Percentiles rank a stretch among this genome's conserved stretches.
Evolutionary conservation across 1,140 invertebrate species (phyloP).

Genomic region (Caerostris extrusa): DNA sequence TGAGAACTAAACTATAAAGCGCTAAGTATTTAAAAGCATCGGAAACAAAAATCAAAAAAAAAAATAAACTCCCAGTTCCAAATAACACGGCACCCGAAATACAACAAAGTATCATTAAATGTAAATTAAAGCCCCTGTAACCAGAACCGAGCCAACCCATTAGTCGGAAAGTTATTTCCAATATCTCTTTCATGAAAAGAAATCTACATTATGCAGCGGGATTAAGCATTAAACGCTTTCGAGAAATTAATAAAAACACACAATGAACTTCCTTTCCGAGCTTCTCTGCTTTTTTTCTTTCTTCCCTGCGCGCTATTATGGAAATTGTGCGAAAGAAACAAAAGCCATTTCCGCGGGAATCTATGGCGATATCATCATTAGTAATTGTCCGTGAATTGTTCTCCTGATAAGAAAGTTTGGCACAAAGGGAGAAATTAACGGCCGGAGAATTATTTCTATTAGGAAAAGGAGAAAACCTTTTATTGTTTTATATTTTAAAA

Average conservation of each 20-base stretch:
- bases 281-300: not conserved
- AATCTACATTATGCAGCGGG: not conserved
- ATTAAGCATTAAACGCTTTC: conserved; percentile 28
- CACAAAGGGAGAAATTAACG: conserved; percentile 17
- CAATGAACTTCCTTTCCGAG: not conserved
- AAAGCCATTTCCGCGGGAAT: conserved; percentile 26
- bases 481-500: conserved; percentile 45
- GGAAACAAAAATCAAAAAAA: not conserved
- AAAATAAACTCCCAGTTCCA: not conserved
- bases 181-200: not conserved
- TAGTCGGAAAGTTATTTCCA: conserved; percentile 12
- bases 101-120: conserved; percentile 40
- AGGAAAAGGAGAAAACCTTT: conserved; percentile 18
- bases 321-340: conserved; percentile 47
- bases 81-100: not conserved
- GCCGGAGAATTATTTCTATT: conserved; percentile 20
- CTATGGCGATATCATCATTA: conserved; percentile 47
- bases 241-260: conserved; percentile 41
- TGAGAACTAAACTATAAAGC: not conserved
- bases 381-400: conserved; percentile 57
- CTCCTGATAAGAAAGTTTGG: conserved; percentile 16
- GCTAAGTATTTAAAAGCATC: not conserved
- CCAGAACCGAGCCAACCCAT: not conserved
- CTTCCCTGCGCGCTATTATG: conserved; percentile 15
- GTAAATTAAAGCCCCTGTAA: not conserved